Evolutionary conservation across 2,888 invertebrate genomes (phyloP), one percentile per base, ranked within the genome.

Genomic region (Monoplex corrugatus): DNA sequence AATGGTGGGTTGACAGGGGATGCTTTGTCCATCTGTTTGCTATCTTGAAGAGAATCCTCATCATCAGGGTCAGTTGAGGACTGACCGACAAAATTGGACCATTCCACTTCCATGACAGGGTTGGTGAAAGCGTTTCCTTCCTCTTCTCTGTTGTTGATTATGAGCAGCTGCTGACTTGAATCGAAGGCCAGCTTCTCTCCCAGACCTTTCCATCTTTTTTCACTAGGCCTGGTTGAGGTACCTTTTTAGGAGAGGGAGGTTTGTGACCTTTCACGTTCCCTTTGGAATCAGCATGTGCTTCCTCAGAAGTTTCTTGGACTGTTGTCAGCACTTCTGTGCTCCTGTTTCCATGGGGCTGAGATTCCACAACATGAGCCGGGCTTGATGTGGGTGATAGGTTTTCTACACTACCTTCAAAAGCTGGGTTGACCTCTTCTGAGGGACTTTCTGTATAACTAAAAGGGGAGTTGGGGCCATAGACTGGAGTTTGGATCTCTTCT

Each of bases 81-180:
- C 78, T 90, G 90, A 32, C 91, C 92, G 0, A 93, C 92, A 92
- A 94, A 94, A 40, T 90, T 91, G 8, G 93, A 93, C 93, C 92
- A 94, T 82, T 93, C 91, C 57, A 90, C 90, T 50, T 91, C 91
- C 87, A 93, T 57, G 13, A 89, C 92, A 72, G 93, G 94, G 89
- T 94, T 94, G 89, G 93, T 93, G 92, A 94, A 94, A 1, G 92
- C 94, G 89, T 92, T 90, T 43, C 91, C 78, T 85, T 92, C 91
- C 38, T 91, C 91, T 19, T 91, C 90, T 23, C n/a, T 45, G 32
- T 87, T 82, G 35, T 72, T 38, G 28, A 75, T 63, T 19, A 83
- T 86, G 16, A 89, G 87, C 57, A 88, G 83, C 82, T 88, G 78
- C 10, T 87, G 87, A 35, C 82, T 84, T 38, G 91, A 88, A 75